Conservation (phyloP, 2,797 vertebrate genomes). For the Ptychobarbus kaznakovi region DNA sequence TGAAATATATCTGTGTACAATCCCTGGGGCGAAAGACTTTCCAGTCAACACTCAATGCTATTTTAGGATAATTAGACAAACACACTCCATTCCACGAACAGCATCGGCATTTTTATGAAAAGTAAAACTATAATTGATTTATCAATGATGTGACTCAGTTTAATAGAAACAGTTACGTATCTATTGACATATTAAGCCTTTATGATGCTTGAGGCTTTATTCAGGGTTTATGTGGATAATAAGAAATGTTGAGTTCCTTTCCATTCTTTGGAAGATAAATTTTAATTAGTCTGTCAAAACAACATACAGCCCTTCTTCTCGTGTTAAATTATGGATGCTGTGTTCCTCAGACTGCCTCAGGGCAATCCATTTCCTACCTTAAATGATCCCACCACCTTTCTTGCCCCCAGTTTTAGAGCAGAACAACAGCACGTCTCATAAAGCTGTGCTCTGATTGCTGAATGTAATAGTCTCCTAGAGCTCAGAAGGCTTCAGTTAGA, state of each 20-base stretch:
- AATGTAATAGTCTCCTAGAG: conserved; percentile 55
- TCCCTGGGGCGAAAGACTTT: conserved; percentile 56
- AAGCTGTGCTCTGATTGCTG: conserved; percentile 56
- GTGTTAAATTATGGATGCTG: conserved; percentile 59
- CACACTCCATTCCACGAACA: background rate
- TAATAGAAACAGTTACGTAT: conserved; percentile 11
- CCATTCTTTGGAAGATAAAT: conserved; percentile 57
- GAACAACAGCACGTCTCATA: conserved; percentile 1
- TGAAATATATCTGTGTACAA: conserved; percentile 61
- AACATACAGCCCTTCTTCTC: conserved; percentile 60
- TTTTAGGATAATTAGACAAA: conserved; percentile 11
- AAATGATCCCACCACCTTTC: conserved; percentile 67
- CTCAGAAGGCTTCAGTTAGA: conserved; percentile 28
- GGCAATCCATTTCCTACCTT: conserved; percentile 73
- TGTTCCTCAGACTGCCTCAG: conserved; percentile 58
- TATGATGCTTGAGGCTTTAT: conserved; percentile 32
- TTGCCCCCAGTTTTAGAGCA: conserved; percentile 28
- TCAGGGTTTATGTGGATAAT: conserved; percentile 23
- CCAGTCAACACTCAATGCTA: conserved; percentile 20
- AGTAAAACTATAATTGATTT: conserved; percentile 25
- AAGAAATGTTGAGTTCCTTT: conserved; percentile 50
- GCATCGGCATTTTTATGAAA: background rate
- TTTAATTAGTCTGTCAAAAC: conserved; percentile 73
- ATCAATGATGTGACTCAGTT: background rate
- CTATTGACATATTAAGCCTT: conserved; percentile 30